Conservation (phyloP, 2,797 vertebrate genomes). For the Ispidina lecontei region DNA sequence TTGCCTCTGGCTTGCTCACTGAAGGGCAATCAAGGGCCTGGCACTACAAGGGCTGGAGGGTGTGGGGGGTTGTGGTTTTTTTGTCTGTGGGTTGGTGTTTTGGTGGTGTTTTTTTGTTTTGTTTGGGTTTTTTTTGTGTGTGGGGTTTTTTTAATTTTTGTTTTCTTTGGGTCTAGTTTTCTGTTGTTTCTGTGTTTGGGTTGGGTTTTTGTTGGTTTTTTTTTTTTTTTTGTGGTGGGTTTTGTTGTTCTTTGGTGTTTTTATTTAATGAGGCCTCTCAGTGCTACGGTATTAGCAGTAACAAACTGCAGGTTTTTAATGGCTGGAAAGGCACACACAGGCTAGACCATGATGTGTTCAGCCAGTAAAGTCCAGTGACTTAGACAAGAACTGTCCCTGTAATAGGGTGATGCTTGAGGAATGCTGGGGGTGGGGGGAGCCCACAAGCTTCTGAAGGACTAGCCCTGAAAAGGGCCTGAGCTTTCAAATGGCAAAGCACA, state of each 20-base stretch:
- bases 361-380: not conserved
- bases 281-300: not conserved
- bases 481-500: not conserved
- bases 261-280: not conserved
- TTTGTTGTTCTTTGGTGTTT: too few relatives aligned
- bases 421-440: not conserved
- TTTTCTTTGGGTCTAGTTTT: not conserved
- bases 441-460: not conserved
- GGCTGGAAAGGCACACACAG: not conserved
- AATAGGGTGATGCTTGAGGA: not conserved
- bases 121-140: too few relatives aligned
- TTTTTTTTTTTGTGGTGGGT: not conserved
- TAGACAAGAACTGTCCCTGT: not conserved
- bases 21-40: not conserved
- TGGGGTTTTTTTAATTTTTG: too few relatives aligned
- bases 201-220: not conserved
- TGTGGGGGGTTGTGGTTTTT: too few relatives aligned
- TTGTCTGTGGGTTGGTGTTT: too few relatives aligned
- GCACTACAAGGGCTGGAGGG: not conserved
- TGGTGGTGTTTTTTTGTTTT: too few relatives aligned
- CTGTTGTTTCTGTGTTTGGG: too few relatives aligned
- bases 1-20: not conserved
- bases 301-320: not conserved
- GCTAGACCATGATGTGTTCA: rapidly evolving
- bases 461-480: not conserved